phyloP scores from a whole-genome alignment of 2,113 vertebrate genomes.

The Corydoras maculifer region DNA sequence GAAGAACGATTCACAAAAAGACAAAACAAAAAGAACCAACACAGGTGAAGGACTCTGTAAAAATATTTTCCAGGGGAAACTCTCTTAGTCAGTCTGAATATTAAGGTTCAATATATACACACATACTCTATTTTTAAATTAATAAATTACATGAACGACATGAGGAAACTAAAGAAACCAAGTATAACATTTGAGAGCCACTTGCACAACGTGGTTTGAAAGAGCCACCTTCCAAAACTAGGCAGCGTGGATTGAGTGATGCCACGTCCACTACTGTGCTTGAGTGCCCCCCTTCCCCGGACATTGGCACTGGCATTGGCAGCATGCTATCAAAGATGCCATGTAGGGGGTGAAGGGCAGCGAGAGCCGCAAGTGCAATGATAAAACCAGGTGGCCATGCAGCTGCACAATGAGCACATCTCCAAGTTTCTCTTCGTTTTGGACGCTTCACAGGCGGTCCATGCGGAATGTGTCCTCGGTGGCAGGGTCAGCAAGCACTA shows the following conservation, averaged over 20 bases:
- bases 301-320: slow-evolving; percentile 36
- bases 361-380: slow-evolving; percentile 38
- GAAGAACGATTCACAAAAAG: slow-evolving; percentile 3
- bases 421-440: slow-evolving; percentile 14
- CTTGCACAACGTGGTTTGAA: slow-evolving; percentile 28
- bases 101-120: slow-evolving; percentile 4
- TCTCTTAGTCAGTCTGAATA: slow-evolving; percentile 16
- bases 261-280: slow-evolving; percentile 32
- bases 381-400: slow-evolving; percentile 63
- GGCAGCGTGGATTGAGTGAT: slow-evolving; percentile 30
- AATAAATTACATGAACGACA: slow-evolving; percentile 15
- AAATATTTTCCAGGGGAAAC: slow-evolving; percentile 51
- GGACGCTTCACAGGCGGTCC: slow-evolving; percentile 82
- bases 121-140: slow-evolving; percentile 13
- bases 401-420: slow-evolving; percentile 60
- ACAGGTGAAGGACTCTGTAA: slow-evolving; percentile 43
- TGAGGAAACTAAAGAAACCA: slow-evolving; percentile 3
- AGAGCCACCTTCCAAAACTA: slow-evolving; percentile 14
- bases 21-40: slow-evolving; percentile 7
- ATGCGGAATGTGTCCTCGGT: slow-evolving; percentile 98
- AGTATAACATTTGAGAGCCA: slow-evolving; percentile 19
- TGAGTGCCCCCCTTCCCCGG: slow-evolving; percentile 19
- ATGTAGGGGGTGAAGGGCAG: slow-evolving; percentile 40
- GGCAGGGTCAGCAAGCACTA: slow-evolving; percentile 91
- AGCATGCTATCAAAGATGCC: slow-evolving; percentile 61